Conservation (phyloP, 2,888 invertebrate species). For the Conus canariensis region DNA sequence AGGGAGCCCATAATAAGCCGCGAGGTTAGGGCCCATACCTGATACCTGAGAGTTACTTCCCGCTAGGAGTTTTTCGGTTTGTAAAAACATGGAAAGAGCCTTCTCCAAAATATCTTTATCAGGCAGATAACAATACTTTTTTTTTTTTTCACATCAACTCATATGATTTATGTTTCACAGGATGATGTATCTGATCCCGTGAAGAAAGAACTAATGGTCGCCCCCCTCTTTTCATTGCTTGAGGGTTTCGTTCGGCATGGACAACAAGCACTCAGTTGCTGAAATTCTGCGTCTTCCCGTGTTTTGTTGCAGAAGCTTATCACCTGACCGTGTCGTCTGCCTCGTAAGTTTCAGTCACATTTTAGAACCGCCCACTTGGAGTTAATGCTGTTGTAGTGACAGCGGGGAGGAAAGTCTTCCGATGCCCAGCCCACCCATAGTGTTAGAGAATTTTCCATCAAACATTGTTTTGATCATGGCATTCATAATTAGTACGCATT, state of each 20-base stretch:
- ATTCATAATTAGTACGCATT: no score
- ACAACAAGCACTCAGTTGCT: slow-evolving; percentile 20
- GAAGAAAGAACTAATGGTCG: slow-evolving; percentile 4
- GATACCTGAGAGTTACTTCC: slow-evolving; percentile 24
- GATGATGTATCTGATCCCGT: neutral
- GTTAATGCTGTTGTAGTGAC: no score
- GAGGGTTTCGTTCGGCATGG: slow-evolving; percentile 2
- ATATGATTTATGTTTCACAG: neutral
- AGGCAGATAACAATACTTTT: neutral
- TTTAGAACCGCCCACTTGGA: slow-evolving; percentile 12
- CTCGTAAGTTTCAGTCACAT: slow-evolving; percentile 50
- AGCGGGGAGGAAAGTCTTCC: no score
- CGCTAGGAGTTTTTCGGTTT: neutral
- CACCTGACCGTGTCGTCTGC: slow-evolving; percentile 54
- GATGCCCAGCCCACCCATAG: no score
- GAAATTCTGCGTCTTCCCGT: slow-evolving; percentile 49
- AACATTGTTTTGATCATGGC: no score
- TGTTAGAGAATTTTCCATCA: no score
- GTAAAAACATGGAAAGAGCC: neutral
- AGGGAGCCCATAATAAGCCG: no score
- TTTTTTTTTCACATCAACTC: neutral
- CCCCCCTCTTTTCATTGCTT: neutral
- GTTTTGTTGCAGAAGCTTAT: slow-evolving; percentile 51
- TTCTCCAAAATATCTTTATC: slow-evolving; percentile 9
- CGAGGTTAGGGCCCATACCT: no score